phyloP scores from a whole-genome alignment of 2,113 vertebrate genomes.

The Plectropomus leopardus region DNA sequence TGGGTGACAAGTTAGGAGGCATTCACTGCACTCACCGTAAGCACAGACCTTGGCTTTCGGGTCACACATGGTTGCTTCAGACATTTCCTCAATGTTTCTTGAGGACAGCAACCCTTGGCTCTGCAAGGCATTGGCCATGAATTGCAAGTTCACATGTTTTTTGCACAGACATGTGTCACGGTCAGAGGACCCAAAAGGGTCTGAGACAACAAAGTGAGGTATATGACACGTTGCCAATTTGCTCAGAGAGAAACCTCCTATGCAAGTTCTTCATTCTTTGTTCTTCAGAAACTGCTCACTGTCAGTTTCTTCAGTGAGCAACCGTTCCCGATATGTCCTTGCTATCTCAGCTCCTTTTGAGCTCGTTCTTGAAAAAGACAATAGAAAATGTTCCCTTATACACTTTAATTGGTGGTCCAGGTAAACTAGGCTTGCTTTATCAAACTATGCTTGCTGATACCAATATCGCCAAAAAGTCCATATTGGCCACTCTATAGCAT shows the following conservation, averaged over 20 bases:
- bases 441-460: too few species aligned
- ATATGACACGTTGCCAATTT: neutral
- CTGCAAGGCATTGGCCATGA: conserved; percentile 4
- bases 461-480: too few species aligned
- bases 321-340: neutral
- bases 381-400: neutral
- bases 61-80: conserved; percentile 1
- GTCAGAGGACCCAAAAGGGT: conserved; percentile 23
- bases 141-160: conserved; percentile 15
- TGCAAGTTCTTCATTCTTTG: conserved; percentile 21
- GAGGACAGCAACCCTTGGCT: neutral
- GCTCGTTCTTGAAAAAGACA: neutral
- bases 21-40: conserved; percentile 12
- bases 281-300: too few species aligned
- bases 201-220: conserved; percentile 8
- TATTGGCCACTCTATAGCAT: too few species aligned
- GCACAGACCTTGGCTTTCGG: neutral
- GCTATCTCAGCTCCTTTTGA: conserved; percentile 8
- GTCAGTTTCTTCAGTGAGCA: conserved; percentile 14
- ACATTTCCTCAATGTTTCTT: conserved; percentile 24
- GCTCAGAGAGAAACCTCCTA: conserved; percentile 10
- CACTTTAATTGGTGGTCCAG: neutral
- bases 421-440: too few species aligned
- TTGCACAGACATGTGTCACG: conserved; percentile 2
- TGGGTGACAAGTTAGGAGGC: conserved; percentile 2